Evolutionary conservation across 2,888 invertebrate genomes (phyloP).

Genomic region (Cephus rjabovi): DNA sequence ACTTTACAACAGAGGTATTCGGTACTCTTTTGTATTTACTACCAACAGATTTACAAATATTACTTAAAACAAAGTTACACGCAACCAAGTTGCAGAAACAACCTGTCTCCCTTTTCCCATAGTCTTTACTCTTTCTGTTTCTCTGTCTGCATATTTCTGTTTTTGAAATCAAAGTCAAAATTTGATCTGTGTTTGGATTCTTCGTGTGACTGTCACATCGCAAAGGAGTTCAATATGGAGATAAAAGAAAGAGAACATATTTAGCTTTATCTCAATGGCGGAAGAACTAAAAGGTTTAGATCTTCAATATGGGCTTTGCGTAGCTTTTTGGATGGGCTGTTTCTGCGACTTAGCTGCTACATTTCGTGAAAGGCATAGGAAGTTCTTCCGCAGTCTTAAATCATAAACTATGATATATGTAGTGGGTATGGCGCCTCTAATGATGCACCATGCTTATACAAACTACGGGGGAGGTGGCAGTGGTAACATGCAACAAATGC

Average conservation of each 20-base stretch:
- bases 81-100: slow-evolving; percentile 43
- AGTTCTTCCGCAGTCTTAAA: slow-evolving; percentile 51
- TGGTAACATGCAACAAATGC: slow-evolving; percentile 69
- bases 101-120: slow-evolving; percentile 13
- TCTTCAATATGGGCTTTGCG: background rate
- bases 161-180: background rate
- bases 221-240: background rate
- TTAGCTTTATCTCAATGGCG: background rate
- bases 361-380: slow-evolving; percentile 37
- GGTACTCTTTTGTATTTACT: background rate
- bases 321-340: slow-evolving; percentile 23
- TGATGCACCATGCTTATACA: slow-evolving; percentile 72
- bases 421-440: slow-evolving; percentile 69
- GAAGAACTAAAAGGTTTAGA: background rate
- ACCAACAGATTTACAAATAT: slow-evolving; percentile 17
- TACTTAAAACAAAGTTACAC: slow-evolving; percentile 20
- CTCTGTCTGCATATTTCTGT: background rate
- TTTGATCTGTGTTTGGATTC: background rate
- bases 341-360: slow-evolving; percentile 51
- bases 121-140: background rate
- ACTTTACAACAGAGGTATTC: background rate
- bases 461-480: slow-evolving; percentile 72
- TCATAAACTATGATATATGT: slow-evolving; percentile 57
- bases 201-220: background rate
- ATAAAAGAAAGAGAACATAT: background rate